A percentile compares a stretch with the other conserved stretches of the same genome.
These are phyloP conservation scores for Philonicus albiceps DNA, from an alignment of 2,888 invertebrate genomes.

Conservation along the genomic window DNA sequence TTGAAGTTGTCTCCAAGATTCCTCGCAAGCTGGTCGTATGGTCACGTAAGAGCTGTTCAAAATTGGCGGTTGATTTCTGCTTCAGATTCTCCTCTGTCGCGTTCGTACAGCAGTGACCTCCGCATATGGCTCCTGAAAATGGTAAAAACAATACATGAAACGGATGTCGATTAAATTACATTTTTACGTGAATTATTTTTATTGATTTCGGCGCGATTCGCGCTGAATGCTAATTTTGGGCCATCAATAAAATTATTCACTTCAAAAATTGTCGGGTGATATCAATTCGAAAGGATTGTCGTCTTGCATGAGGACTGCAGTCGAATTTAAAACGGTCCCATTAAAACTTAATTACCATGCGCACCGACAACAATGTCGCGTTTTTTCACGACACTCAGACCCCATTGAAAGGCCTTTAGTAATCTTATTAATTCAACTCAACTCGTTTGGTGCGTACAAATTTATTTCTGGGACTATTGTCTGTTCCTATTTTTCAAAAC, in stretches of 20 bases:
- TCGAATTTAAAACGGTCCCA: background rate
- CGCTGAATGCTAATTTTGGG: constrained; percentile 14
- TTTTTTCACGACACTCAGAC: background rate
- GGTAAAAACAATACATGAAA: background rate
- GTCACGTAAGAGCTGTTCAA: constrained; percentile 74
- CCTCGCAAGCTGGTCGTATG: constrained; percentile 79
- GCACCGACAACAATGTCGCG: background rate
- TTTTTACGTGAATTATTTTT: constrained; percentile 2
- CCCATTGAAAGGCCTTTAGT: background rate
- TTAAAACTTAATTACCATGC: background rate
- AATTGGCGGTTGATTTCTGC: constrained; percentile 63
- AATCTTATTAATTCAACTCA: background rate
- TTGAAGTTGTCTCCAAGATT: constrained; percentile 75
- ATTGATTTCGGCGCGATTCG: background rate
- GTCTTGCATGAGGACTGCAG: background rate
- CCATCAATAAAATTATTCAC: background rate
- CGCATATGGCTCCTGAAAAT: constrained; percentile 59
- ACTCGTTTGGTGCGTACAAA: background rate
- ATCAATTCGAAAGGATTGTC: background rate
- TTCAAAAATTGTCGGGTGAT: background rate
- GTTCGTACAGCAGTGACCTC: constrained; percentile 61
- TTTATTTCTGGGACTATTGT: background rate
- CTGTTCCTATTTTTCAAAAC: background rate
- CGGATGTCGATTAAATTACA: constrained; percentile 20
- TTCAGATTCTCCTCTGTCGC: constrained; percentile 60